Evolutionary conservation across 2,797 vertebrate species (phyloP), one percentile per base, ranked within the genome.

Genomic region (Tenualosa thibaudeaui): DNA sequence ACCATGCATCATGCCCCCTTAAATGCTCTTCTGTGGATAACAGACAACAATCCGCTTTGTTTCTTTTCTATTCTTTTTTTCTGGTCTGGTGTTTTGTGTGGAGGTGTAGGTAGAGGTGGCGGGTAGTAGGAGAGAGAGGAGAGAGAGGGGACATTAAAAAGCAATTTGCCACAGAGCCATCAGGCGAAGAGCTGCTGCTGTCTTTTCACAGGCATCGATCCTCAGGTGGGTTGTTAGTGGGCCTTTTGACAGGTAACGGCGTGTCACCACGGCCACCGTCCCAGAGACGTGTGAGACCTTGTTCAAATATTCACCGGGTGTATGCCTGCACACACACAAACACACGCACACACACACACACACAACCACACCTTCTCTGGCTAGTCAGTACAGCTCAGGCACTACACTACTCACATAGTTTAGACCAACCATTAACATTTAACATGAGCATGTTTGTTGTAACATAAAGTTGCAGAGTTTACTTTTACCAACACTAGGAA

Each of bases 1-100:
- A 92, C 93, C 94, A 96, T 96, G 96, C 94, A 96, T 97, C 96
- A 97, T 92, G 92, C 92, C 95, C 94, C 93, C 96, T 97, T 96
- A 97, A 97, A 97, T 95, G 94, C 96, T 95, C 95, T 94, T 90
- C 89, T 92, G 93, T 90, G 91, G 95, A 96, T 97, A 96, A 95
- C 89, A 95, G 95, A 96, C 95, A 95, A 95, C 95, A 96, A 96
- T 95, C 94, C 89, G 88, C 94, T 95, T 96, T 95, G 95, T 96
- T 97, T 96, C 19, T 19, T 56, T 56, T 22, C 54, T 56, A 3
- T 22, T 19, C 17, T 19, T 56, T 56, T 54, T 54, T 13, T 54
- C 13, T 15, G 8, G 12, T 54, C 93, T 92, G 93, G 93, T 93
- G 4, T 94, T 93, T 93, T 90, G 87, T 89, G 94, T 9, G 46